Percentiles rank a stretch among this genome's conserved stretches.
These are phyloP conservation scores for Onychostruthus taczanowskii DNA, from an alignment of 2,113 vertebrate species.

Conservation along the genomic window DNA sequence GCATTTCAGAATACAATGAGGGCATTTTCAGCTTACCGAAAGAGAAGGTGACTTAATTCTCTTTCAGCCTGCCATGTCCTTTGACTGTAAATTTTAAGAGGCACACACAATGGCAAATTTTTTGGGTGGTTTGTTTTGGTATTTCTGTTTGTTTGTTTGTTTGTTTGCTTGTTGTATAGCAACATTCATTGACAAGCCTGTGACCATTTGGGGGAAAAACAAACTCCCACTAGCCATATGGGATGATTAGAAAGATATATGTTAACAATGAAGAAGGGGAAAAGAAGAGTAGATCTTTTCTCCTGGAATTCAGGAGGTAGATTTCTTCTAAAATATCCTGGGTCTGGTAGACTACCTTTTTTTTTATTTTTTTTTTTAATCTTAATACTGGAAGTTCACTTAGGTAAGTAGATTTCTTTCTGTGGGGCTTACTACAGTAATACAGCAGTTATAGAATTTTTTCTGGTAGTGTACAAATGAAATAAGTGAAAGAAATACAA, in stretches of 20 bases:
- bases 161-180: not conserved
- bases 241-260: not conserved
- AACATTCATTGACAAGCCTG: not conserved
- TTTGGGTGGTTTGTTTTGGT: not conserved
- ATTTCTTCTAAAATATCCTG: not conserved
- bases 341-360: not conserved
- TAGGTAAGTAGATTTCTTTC: not conserved
- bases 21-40: not conserved
- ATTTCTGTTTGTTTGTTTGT: not conserved
- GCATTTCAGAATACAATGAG: not conserved
- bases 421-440: not conserved
- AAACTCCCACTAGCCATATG: not conserved
- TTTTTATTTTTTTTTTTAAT: not conserved
- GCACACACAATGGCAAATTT: rapidly evolving
- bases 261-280: not conserved
- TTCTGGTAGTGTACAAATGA: not conserved
- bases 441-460: not conserved
- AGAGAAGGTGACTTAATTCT: not conserved
- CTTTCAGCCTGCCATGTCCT: not conserved
- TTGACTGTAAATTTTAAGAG: not conserved
- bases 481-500: not conserved
- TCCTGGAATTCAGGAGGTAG: not conserved
- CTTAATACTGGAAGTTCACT: not conserved
- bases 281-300: not conserved
- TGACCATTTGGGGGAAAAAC: not conserved